phyloP scores from a whole-genome alignment of 2,888 invertebrate genomes.

The Caenorhabditis becei region DNA sequence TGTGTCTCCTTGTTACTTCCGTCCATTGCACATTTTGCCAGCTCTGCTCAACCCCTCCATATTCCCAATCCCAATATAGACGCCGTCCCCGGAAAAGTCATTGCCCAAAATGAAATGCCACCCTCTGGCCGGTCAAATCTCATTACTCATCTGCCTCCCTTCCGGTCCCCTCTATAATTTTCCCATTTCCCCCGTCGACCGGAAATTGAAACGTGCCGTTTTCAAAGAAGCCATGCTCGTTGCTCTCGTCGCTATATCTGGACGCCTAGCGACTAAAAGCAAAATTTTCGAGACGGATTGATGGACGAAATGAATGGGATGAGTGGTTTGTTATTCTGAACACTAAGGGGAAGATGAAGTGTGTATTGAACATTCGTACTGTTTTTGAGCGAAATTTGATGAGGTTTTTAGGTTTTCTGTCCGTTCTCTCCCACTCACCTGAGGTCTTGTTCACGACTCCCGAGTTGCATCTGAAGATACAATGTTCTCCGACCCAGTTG shows the following conservation, averaged over 20 bases:
- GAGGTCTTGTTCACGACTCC: conserved; percentile 64
- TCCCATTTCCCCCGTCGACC: too few relatives aligned
- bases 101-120: conserved; percentile 19
- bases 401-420: too few relatives aligned
- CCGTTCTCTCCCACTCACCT: conserved; percentile 26
- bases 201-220: conserved; percentile 8
- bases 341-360: too few relatives aligned
- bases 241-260: background rate
- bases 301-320: background rate
- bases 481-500: conserved; percentile 62
- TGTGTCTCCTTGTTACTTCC: background rate
- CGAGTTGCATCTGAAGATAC: conserved; percentile 58
- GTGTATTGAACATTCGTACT: too few relatives aligned
- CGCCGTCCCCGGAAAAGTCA: conserved; percentile 7
- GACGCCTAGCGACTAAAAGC: background rate
- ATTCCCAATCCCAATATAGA: background rate
- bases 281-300: background rate
- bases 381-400: too few relatives aligned
- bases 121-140: conserved; percentile 8
- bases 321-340: too few relatives aligned
- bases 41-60: background rate
- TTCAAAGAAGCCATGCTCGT: background rate
- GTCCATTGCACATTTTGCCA: too few relatives aligned
- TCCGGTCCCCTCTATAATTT: background rate
- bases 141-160: conserved; percentile 1